These are phyloP conservation scores for Lissocephala sabroskyi DNA, from an alignment of 2,888 invertebrate species.

Conservation along the genomic window DNA sequence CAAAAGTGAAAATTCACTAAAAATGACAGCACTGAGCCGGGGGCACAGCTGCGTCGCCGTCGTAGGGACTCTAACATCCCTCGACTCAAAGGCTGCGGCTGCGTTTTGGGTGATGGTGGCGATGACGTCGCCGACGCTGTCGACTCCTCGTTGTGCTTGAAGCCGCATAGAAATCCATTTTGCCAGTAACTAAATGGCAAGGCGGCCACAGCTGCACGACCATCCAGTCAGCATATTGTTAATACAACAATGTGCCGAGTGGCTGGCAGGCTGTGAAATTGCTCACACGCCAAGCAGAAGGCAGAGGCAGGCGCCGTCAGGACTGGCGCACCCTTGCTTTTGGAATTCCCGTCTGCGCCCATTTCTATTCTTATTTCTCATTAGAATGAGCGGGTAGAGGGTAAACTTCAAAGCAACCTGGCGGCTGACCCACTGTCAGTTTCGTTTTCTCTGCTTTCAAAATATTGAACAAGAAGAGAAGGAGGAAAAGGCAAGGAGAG, in stretches of 20 bases:
- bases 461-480: no score
- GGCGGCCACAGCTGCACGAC: constrained; percentile 38
- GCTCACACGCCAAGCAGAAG: constrained; percentile 45
- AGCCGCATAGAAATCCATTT: constrained; percentile 45
- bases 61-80: background rate
- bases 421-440: constrained; percentile 53
- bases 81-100: constrained; percentile 15
- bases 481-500: no score
- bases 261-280: constrained; percentile 48
- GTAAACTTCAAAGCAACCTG: constrained; percentile 18
- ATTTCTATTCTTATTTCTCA: constrained; percentile 46
- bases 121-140: background rate
- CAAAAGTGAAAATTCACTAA: constrained; percentile 40
- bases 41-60: constrained; percentile 1
- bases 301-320: no score
- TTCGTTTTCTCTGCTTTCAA: background rate
- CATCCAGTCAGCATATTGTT: constrained; percentile 30
- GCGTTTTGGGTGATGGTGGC: background rate
- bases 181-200: constrained; percentile 34
- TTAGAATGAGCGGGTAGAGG: constrained; percentile 24
- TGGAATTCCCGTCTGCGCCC: constrained; percentile 27
- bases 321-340: background rate
- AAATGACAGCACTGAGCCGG: constrained; percentile 31
- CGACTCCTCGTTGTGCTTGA: constrained; percentile 15
- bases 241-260: constrained; percentile 44